Evolutionary conservation across 2,797 vertebrate genomes (phyloP).

Genomic region (Macropus fuliginosus): DNA sequence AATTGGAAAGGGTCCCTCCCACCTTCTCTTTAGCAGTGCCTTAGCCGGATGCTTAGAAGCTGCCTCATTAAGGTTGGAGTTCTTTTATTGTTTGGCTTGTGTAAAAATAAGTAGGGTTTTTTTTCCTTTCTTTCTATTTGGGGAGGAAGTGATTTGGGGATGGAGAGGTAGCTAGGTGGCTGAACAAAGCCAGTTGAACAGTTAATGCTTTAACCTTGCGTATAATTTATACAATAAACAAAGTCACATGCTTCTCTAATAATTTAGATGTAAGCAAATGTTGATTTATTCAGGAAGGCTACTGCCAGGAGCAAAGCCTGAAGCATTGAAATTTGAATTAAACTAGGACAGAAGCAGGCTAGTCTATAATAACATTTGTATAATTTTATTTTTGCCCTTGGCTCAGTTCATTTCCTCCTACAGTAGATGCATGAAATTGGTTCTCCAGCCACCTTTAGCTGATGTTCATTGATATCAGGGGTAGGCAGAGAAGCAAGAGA

Average conservation of each 20-base stretch:
- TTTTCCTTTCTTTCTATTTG: constrained; percentile 42
- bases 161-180: constrained; percentile 69
- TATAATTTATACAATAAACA: constrained; percentile 99
- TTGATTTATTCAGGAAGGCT: constrained; percentile 99
- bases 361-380: constrained; percentile 99
- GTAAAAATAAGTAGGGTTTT: constrained; percentile 41
- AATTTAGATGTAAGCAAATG: constrained; percentile 99
- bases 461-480: constrained; percentile 93
- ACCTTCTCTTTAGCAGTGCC: constrained; percentile 33
- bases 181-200: constrained; percentile 83
- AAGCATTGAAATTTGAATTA: constrained; percentile 98
- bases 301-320: constrained; percentile 93
- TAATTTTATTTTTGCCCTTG: constrained; percentile 99
- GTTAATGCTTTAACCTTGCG: constrained; percentile 94
- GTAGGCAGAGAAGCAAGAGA: constrained; percentile 91
- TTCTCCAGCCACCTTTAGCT: constrained; percentile 98
- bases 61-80: constrained; percentile 4
- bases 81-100: constrained; percentile 48
- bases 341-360: constrained; percentile 99
- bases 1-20: rapidly evolving
- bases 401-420: constrained; percentile 99
- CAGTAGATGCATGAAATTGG: constrained; percentile 99
- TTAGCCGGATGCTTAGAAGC: background rate
- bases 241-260: constrained; percentile 99
- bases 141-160: constrained; percentile 35